Evolutionary conservation across 1,140 invertebrate species (phyloP), one percentile per base, ranked within the genome.

Genomic region (Apis dorsata): DNA sequence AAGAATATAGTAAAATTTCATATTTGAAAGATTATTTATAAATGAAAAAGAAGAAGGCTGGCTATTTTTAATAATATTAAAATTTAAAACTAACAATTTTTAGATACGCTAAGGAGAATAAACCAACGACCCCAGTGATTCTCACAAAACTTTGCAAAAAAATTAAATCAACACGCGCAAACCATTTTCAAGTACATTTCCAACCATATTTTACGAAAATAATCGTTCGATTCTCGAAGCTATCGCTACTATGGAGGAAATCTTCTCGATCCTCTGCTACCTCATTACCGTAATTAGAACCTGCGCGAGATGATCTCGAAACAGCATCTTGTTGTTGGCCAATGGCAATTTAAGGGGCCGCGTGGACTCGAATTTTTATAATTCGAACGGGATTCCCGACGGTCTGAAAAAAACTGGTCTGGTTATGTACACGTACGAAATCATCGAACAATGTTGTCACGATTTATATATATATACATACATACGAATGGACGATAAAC

Each of bases 281-380:
- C 86, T 89, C 88, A 89, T 89, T 89, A 89, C 85, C 88, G 88
- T 89, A 89, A 89, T 89, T 89, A 89, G 77, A 86, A 86, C 75
- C 86, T 68, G 78, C 70, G 59, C 69, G 76, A 44, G 34, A 68
- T 62, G 80, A 89, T 89, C 88, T 89, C 74, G 69, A 44, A 70
- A 60, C 74, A 86, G 66, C 80, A 89, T 89, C 87, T 89, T 55
- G 72, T 53, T 34, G 34, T 7, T 44, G 34, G 34, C n/a, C 69
- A 77, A 63, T 74, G 60, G n/a, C 68, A 63, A 59, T 53, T 70
- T 57, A 59, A 21, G 66, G 75, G 77, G 62, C 1, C n/a, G 83
- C 79, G 76, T 28, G 65, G 21, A 69, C 70, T n/a, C 34, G 65
- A 17, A 57, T 68, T 69, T 69, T 69, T 69, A 69, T 21, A n/a